A percentile compares a stretch with the other conserved stretches of the same genome.
These are phyloP conservation scores for Nymphalis polychloros DNA, from an alignment of 2,888 invertebrate species.

Conservation along the genomic window DNA sequence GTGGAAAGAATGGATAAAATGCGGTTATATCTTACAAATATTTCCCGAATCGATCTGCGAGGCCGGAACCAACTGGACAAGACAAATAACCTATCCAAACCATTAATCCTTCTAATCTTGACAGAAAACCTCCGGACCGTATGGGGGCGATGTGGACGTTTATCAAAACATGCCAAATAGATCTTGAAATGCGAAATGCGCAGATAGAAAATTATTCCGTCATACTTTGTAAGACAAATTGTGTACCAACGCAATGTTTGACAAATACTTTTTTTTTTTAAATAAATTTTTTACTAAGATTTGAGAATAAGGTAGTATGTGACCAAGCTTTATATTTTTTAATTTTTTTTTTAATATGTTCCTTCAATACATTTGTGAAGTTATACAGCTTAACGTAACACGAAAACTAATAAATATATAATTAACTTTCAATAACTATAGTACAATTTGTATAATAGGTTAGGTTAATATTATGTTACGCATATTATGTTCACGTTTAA, in stretches of 20 bases:
- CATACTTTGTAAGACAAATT: constrained; percentile 9
- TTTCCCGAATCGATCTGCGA: constrained; percentile 15
- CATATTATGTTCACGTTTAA: too few relatives aligned
- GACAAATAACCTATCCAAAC: constrained; percentile 63
- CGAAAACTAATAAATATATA: too few relatives aligned
- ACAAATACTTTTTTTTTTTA: too few relatives aligned
- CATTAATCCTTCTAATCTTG: constrained; percentile 75
- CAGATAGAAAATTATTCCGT: constrained; percentile 13
- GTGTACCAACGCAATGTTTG: not conserved
- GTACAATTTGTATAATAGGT: too few relatives aligned
- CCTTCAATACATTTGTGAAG: too few relatives aligned
- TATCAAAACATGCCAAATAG: constrained; percentile 44
- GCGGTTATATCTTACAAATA: constrained; percentile 25
- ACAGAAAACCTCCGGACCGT: constrained; percentile 60
- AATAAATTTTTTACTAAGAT: too few relatives aligned
- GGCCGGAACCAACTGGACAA: constrained; percentile 56
- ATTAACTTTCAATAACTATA: too few relatives aligned
- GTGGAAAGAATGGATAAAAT: constrained; percentile 25
- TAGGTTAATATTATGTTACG: too few relatives aligned
- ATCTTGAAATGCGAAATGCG: constrained; percentile 25
- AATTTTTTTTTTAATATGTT: too few relatives aligned
- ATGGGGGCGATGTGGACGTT: constrained; percentile 39
- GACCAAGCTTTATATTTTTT: too few relatives aligned
- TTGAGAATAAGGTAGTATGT: too few relatives aligned
- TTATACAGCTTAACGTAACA: too few relatives aligned